Base-by-base conservation (phyloP, 2,113 vertebrate genomes). In the Triplophysa dalaica region DNA sequence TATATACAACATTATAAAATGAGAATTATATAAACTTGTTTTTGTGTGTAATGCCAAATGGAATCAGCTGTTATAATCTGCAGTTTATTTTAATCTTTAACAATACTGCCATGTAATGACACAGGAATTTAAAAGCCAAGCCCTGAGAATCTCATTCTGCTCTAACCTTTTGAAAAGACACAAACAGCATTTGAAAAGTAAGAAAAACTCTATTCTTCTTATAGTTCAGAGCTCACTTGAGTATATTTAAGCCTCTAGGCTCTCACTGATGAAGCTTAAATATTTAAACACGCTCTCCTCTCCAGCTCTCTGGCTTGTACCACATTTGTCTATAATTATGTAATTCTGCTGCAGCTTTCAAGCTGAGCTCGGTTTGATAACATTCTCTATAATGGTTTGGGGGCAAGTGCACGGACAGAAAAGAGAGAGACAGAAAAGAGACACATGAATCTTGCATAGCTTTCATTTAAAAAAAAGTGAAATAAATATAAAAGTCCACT, bases 311-410 rank as follows among this genome's bases (percentile, higher is more conserved):
- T 77, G 19, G 38, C 78, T 77, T 70, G 45, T 76, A 72, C 61
- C 60, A 80, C 78, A 81, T 77, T 83, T 74, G 78, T 84, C 80
- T 80, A 70, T 64, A 78, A 70, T 78, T 81, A 79, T 81, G 75
- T 81, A 70, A 78, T 81, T 80, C 62, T 63, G 68, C 78, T n/a
- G 68, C 73, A 70, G 67, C 70, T 84, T 84, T 84, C 17, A 75
- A 81, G 38, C 69, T 63, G 10, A 50, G 48, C 75, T 75, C 17
- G n/a, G 58, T 75, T 81, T 78, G 75, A 78, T 78, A 72, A 78
- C 79, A 74, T 75, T 81, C 72, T 66, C 48, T 8, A 43, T 70
- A 45, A 38, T 70, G 56, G 64, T 70, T 74, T 74, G 22, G 50
- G 66, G 58, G 56, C 67, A 64, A 41, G 62, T 26, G 12, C 65